Conservation (phyloP, 2,888 invertebrate genomes). For the Cacoxenus indagator region DNA sequence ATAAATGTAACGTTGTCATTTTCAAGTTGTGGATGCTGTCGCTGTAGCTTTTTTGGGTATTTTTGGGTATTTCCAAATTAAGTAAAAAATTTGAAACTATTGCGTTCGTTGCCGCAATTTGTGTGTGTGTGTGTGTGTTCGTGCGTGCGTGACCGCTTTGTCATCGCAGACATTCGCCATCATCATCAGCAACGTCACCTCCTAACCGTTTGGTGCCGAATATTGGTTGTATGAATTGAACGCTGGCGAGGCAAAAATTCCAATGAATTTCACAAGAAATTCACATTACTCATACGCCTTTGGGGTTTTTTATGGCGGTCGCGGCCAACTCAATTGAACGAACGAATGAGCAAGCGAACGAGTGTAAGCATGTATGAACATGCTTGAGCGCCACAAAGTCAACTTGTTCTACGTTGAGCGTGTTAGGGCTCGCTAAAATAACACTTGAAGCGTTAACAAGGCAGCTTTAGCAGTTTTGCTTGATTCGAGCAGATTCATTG, state of each 20-base stretch:
- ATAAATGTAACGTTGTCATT: too few relatives aligned
- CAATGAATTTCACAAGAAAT: constrained; percentile 62
- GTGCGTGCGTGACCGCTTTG: constrained; percentile 32
- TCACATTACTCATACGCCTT: constrained; percentile 52
- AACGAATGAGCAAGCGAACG: background rate
- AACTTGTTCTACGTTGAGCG: background rate
- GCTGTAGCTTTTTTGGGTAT: too few relatives aligned
- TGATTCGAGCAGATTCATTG: too few relatives aligned
- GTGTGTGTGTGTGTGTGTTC: background rate
- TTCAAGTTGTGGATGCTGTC: too few relatives aligned
- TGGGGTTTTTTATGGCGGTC: constrained; percentile 4
- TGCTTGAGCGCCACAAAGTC: background rate
- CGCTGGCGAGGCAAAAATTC: constrained; percentile 30
- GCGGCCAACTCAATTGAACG: background rate
- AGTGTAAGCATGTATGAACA: background rate
- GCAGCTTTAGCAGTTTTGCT: too few relatives aligned
- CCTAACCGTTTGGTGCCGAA: background rate
- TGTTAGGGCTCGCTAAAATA: too few relatives aligned
- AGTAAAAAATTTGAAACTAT: too few relatives aligned
- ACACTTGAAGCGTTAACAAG: too few relatives aligned
- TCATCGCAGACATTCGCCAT: constrained; percentile 33
- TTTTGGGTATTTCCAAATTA: too few relatives aligned
- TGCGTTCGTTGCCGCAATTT: too few relatives aligned
- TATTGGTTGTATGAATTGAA: constrained; percentile 21
- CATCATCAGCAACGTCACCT: background rate